Evolutionary conservation across 1,140 invertebrate genomes (phyloP), one percentile per base, ranked within the genome.

Genomic region (Anastrepha ludens): DNA sequence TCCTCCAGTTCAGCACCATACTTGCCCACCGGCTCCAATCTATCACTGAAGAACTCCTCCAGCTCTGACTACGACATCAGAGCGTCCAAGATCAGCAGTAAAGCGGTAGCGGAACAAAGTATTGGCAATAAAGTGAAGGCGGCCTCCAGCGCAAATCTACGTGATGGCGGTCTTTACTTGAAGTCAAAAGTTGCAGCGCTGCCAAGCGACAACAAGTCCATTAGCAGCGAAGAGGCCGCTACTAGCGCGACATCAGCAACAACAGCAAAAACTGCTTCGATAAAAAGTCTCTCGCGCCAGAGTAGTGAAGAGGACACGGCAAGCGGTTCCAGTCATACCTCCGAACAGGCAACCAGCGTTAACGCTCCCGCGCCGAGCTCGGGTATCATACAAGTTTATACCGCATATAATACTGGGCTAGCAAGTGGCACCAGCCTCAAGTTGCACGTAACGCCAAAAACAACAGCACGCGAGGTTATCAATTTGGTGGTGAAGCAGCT

Each of bases 401-500:
- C 98, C 1, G 98, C 98, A 3, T 99, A 99, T 92, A 97, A 99
- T 89, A 99, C 98, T 0, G 98, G 98, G 41, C 93, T 99, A 88
- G 97, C 97, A 5, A 96, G 95, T 65, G 98, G 98, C 0, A 99
- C 98, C 2, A 98, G 97, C 89, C 95, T 99, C 1, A 98, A 98
- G 91, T 94, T 99, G 0, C 97, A 99, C 93, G 97, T 99, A 0
- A 98, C 97, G 1, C 96, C 96, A 0, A 95, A 96, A 86, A 99
- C 98, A 0, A 98, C 97, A 0, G 97, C 98, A 0, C 94, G 97
- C 6, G 98, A 99, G 94, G 98, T 99, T 4, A 97, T 99, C 62
- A 97, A 98, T 92, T 94, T 99, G 47, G 98, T 99, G 17, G 97
- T 99, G 8, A 97, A 98, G 91, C 98, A 99, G 92, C 94, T 99